A percentile compares a stretch with the other conserved stretches of the same genome.
These are phyloP conservation scores for Esox lucius DNA, from an alignment of 2,797 vertebrate genomes.

Conservation along the genomic window DNA sequence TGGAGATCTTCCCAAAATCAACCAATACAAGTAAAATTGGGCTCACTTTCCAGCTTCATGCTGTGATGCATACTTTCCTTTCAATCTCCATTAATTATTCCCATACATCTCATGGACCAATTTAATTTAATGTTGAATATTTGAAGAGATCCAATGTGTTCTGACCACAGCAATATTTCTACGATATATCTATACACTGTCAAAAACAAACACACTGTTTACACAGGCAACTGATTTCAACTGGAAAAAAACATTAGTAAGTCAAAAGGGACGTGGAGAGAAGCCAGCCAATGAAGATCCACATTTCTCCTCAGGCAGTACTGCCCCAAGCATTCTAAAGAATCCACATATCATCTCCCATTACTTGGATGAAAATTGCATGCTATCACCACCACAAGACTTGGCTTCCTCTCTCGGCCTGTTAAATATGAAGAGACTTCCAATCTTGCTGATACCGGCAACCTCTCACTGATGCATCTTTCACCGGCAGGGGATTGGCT, in stretches of 20 bases:
- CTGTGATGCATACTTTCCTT: neutral
- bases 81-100: neutral
- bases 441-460: slow-evolving; percentile 68
- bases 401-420: slow-evolving; percentile 46
- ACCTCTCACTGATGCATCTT: slow-evolving; percentile 68
- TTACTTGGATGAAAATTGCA: slow-evolving; percentile 67
- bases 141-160: neutral
- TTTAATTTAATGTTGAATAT: neutral
- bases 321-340: slow-evolving; percentile 40
- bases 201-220: slow-evolving; percentile 2
- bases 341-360: slow-evolving; percentile 51
- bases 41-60: neutral
- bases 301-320: slow-evolving; percentile 42
- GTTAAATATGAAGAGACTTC: slow-evolving; percentile 71
- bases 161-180: neutral
- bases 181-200: neutral
- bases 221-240: slow-evolving; percentile 38
- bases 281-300: slow-evolving; percentile 46
- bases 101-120: neutral
- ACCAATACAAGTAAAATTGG: neutral
- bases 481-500: slow-evolving; percentile 45
- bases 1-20: neutral
- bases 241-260: slow-evolving; percentile 47
- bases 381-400: slow-evolving; percentile 53
- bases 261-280: slow-evolving; percentile 48